These are phyloP conservation scores for Anser brachyrhynchus DNA, from an alignment of 2,113 vertebrate species.

Conservation along the genomic window DNA sequence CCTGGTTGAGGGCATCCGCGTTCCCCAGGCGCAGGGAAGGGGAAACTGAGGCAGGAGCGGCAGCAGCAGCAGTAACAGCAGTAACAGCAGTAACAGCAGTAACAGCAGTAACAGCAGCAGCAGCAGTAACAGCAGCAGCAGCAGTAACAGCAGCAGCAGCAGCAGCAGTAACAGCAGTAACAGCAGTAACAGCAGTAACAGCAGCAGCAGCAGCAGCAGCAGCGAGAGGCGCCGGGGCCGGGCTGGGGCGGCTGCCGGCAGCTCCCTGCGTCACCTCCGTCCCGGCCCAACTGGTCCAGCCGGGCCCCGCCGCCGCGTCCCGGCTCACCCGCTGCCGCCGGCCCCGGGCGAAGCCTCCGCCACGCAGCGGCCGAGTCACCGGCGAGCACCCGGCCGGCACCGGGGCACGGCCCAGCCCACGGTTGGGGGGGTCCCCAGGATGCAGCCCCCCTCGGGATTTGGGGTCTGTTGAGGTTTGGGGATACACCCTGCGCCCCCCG, in stretches of 20 bases:
- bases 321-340: not conserved
- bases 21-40: not conserved
- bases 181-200: no score
- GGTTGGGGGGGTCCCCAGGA: not conserved
- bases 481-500: not conserved
- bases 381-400: accelerated
- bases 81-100: not conserved
- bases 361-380: not conserved
- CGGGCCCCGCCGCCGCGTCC: not conserved
- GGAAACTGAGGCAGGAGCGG: not conserved
- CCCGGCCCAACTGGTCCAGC: conserved; percentile 4
- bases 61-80: not conserved
- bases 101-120: not conserved
- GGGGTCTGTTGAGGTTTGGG: not conserved
- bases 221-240: not conserved
- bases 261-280: not conserved
- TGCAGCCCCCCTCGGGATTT: not conserved
- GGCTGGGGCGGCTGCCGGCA: not conserved
- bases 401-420: not conserved
- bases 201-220: not conserved
- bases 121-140: not conserved
- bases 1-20: no score
- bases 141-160: not conserved
- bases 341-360: not conserved
- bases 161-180: not conserved